These are phyloP conservation scores for Rissa tridactyla DNA, from an alignment of 2,113 vertebrate genomes.

Conservation along the genomic window DNA sequence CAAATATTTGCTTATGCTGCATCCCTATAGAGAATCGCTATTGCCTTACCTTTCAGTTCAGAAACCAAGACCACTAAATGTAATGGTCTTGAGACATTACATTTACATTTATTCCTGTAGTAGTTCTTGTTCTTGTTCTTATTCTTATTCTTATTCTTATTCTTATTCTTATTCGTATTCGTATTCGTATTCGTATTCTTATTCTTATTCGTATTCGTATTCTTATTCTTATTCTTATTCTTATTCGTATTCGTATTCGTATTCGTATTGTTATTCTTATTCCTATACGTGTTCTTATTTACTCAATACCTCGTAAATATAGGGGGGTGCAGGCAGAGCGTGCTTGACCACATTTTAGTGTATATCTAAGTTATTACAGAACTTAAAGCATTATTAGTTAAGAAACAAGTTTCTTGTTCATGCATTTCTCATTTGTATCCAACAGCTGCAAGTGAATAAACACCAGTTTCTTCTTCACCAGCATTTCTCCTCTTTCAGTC, in stretches of 20 bases:
- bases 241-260: no score
- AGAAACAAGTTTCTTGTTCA: background rate
- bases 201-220: no score
- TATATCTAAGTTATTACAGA: background rate
- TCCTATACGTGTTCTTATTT: background rate
- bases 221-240: no score
- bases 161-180: no score
- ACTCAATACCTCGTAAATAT: background rate
- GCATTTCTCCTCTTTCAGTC: background rate
- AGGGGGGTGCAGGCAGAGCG: rapidly evolving
- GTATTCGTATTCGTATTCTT: no score
- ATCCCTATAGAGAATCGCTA: background rate
- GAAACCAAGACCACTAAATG: background rate
- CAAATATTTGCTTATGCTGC: background rate
- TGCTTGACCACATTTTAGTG: background rate
- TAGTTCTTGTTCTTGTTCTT: background rate
- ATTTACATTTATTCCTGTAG: background rate
- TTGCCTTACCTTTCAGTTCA: background rate
- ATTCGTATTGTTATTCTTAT: no score
- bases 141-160: no score
- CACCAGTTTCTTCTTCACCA: background rate
- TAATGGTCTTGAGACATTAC: background rate
- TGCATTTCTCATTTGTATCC: background rate
- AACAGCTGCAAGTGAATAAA: background rate
- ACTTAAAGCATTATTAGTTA: background rate